A percentile compares a stretch with the other conserved stretches of the same genome.
phyloP scores from a whole-genome alignment of 2,113 vertebrate genomes.

The Ochotona princeps region DNA sequence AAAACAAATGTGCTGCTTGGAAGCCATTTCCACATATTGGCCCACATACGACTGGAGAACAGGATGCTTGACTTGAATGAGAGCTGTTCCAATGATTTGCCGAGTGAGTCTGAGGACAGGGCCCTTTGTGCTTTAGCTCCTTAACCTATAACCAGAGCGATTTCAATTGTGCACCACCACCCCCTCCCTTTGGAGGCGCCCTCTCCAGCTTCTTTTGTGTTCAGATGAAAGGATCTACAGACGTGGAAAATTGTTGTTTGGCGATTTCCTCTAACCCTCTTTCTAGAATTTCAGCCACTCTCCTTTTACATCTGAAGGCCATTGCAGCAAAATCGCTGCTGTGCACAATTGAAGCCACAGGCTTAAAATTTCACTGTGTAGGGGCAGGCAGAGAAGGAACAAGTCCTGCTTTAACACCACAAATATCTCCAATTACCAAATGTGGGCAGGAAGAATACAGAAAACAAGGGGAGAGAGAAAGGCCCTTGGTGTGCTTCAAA shows the following conservation, averaged over 20 bases:
- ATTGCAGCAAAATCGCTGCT: slow-evolving; percentile 68
- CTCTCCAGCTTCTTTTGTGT: slow-evolving; percentile 65
- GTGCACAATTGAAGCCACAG: slow-evolving; percentile 64
- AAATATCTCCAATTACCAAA: slow-evolving; percentile 79
- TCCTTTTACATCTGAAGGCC: slow-evolving; percentile 69
- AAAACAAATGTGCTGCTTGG: slow-evolving; percentile 55
- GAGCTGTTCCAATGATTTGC: slow-evolving; percentile 72
- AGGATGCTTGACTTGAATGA: slow-evolving; percentile 62
- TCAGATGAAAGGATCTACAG: slow-evolving; percentile 75
- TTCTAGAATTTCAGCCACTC: slow-evolving; percentile 78
- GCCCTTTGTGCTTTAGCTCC: slow-evolving; percentile 74
- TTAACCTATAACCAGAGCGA: slow-evolving; percentile 65
- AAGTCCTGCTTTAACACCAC: slow-evolving; percentile 76
- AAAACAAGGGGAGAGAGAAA: slow-evolving; percentile 66
- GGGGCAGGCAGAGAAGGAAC: slow-evolving; percentile 70
- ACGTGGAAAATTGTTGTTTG: slow-evolving; percentile 76
- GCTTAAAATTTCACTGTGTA: slow-evolving; percentile 76
- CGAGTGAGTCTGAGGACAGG: slow-evolving; percentile 63
- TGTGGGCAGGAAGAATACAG: slow-evolving; percentile 64
- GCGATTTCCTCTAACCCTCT: slow-evolving; percentile 75
- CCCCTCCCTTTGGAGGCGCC: slow-evolving; percentile 46
- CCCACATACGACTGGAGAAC: slow-evolving; percentile 61
- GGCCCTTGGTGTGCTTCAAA: slow-evolving; percentile 74
- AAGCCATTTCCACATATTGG: slow-evolving; percentile 68
- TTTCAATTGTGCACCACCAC: slow-evolving; percentile 50